Base-by-base conservation (phyloP, 2,888 invertebrate genomes). In the Rotaria macrura region DNA sequence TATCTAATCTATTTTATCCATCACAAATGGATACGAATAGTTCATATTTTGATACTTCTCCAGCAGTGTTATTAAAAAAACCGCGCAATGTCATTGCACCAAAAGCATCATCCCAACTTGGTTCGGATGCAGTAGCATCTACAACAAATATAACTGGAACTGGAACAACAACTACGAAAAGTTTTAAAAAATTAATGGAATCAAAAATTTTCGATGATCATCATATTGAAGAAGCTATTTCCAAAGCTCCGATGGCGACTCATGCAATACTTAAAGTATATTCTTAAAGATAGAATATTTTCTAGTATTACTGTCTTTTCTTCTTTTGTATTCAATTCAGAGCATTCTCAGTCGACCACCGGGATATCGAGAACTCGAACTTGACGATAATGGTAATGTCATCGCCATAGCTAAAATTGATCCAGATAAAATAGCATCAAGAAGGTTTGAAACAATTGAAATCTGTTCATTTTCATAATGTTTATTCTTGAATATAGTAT, bases 381-480 rank as follows among this genome's bases (percentile, higher is more conserved):
- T 79, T 25, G 34, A 79, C 43, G 79, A 79, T 43, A 4, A 43
- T 12, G 79, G 79, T 9, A 79, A 79, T 43, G 79, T 79, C n/a
- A 38, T 43, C 14, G 7, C 79, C 2, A 79, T 79, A 10, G n/a
- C n/a, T 40, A 79, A 79, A 79, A 23, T 79, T 43, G 79, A 79
- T 79, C 79, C 79, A 79, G 79, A 79, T 79, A 79, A 79, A 79
- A 17, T 79, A n/a, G 25, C 79, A 43, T 5, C 79, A 25, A 79
- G n/a, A 79, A 79, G 79, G 79, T 79, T 40, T 43, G 25, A n/a
- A 40, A 9, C 0, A 14, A 6, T 65, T 65, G 29, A 34, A 20
- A 5, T 65, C 20, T 4, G 34, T 34, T 12, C 0, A 4, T 38
- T 65, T 65, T 6, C 0, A 65, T 6, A 12, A 9, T 47, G 2